Evolutionary conservation across 2,113 vertebrate species (phyloP).

Genomic region (Turdus rufiventris): DNA sequence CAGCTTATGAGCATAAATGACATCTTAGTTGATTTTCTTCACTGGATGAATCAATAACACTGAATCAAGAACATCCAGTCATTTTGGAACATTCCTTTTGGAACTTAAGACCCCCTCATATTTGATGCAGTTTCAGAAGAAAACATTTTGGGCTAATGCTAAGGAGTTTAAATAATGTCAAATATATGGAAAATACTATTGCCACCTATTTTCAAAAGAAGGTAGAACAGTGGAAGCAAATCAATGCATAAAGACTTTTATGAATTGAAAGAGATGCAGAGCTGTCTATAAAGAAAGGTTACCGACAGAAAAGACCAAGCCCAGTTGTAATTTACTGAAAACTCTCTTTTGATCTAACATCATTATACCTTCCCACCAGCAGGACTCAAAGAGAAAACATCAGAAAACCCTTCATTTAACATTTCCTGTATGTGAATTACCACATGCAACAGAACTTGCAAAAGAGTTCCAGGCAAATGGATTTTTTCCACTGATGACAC

Average conservation of each 20-base stretch:
- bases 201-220: not conserved
- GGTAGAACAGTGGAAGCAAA: not conserved
- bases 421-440: not conserved
- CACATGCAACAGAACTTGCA: not conserved
- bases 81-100: not conserved
- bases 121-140: not conserved
- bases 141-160: not conserved
- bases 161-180: not conserved
- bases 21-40: not conserved
- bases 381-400: not conserved
- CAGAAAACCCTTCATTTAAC: not conserved
- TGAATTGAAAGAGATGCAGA: not conserved
- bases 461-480: not conserved
- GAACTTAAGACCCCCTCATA: not conserved
- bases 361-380: not conserved
- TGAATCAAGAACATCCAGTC: not conserved
- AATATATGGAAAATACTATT: not conserved
- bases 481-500: not conserved
- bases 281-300: not conserved
- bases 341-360: not conserved
- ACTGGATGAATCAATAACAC: not conserved
- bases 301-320: not conserved
- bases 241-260: not conserved
- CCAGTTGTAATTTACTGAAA: not conserved
- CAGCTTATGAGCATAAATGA: not conserved